Base-by-base conservation (phyloP, 2,888 invertebrate genomes). In the Nomada lathburiana region DNA sequence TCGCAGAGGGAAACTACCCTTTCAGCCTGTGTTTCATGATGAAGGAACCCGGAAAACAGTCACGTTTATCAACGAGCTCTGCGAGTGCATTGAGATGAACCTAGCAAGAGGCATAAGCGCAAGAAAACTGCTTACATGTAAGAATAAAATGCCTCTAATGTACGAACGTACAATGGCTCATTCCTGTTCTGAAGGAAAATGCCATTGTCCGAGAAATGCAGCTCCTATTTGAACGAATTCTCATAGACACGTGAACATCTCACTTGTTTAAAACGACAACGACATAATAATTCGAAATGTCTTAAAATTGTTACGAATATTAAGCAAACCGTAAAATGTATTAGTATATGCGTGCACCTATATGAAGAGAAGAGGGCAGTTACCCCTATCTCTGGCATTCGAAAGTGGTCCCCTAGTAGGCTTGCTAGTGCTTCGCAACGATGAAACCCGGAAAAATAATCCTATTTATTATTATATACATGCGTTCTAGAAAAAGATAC, bases 371-470 rank as follows among this genome's bases (percentile, higher is more conserved):
- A 72, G 67, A 77, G 76, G 82, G 59, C 77, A 82, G 70, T 80
- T 86, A 81, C 84, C 83, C 50, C 65, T 62, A 79, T 65, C 72
- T 74, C 52, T 76, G 55, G 26, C 70, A 68, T 67, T 68, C 76
- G 68, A 83, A 70, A 85, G 77, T 81, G 72, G 73, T 64, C 71
- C 70, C 67, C 65, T 53, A 18, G 65, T 62, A 47, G 29, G 62
- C 74, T 74, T 75, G 36, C 69, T 77, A 80, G 83, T 83, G 73
- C 79, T 79, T 83, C 81, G 52, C 79, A 52, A 63, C 76, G 52
- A 72, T 63, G 79, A 79, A 75, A 77, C 78, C 80, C 76, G 71
- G 80, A 79, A 86, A 86, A 84, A 88, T 87, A 87, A 87, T 82
- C 80, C 62, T 64, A 72, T 85, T 84, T 87, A 86, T 84, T 77